Percentiles rank a stretch among this genome's conserved stretches.
phyloP scores from a whole-genome alignment of 2,888 invertebrate species.

The Eupithecia subfuscata region DNA sequence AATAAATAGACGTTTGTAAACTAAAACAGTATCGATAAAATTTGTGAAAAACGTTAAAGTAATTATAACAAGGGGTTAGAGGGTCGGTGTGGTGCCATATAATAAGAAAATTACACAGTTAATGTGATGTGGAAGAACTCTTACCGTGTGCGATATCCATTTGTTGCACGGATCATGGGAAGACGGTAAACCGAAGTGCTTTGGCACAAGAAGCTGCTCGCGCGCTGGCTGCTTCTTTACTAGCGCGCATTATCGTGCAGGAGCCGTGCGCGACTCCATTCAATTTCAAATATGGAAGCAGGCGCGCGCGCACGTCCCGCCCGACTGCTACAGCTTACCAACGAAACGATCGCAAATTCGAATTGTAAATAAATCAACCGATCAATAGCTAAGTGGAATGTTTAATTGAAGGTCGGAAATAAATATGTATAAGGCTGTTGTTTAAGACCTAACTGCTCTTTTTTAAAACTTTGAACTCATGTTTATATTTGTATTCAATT shows the following conservation, averaged over 20 bases:
- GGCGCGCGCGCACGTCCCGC: slow-evolving; percentile 70
- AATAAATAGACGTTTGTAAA: neutral
- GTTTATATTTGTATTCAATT: neutral
- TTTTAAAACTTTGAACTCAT: neutral
- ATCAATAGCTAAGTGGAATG: slow-evolving; percentile 29
- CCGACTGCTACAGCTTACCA: slow-evolving; percentile 59
- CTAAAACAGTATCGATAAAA: neutral
- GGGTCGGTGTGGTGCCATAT: neutral
- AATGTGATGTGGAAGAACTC: neutral
- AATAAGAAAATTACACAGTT: neutral
- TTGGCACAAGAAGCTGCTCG: slow-evolving; percentile 47
- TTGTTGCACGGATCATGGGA: slow-evolving; percentile 32
- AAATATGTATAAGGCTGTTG: neutral
- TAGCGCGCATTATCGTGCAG: slow-evolving; percentile 76
- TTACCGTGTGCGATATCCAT: slow-evolving; percentile 32
- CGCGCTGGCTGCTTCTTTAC: slow-evolving; percentile 59
- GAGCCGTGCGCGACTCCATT: slow-evolving; percentile 76
- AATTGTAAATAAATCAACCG: slow-evolving; percentile 34
- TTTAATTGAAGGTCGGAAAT: slow-evolving; percentile 24
- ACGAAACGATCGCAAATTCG: slow-evolving; percentile 51
- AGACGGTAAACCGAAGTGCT: slow-evolving; percentile 10
- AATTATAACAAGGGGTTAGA: neutral
- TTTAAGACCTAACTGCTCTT: neutral
- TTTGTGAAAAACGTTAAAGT: neutral
- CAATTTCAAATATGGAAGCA: slow-evolving; percentile 81